Conservation (phyloP, 2,888 invertebrate species). For the Hirtodrosophila histrioides region DNA sequence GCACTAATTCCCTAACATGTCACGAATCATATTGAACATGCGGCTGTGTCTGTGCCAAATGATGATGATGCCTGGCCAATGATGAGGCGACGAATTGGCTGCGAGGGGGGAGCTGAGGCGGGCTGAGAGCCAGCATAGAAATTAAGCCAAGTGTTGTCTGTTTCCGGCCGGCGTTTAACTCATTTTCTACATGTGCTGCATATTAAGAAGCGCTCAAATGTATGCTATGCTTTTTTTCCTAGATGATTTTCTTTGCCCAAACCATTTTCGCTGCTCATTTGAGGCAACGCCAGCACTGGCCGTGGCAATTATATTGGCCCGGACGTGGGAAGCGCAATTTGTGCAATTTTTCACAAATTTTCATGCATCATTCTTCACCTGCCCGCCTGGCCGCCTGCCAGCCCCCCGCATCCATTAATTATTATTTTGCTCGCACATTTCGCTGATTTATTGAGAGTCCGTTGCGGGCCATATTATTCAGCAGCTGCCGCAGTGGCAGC, state of each 20-base stretch:
- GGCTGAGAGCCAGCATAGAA: conserved; percentile 52
- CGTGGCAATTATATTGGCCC: conserved; percentile 59
- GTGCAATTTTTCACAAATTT: conserved; percentile 78
- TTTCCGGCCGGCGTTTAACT: conserved; percentile 77
- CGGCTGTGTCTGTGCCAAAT: conserved; percentile 71
- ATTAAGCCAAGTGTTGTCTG: conserved; percentile 75
- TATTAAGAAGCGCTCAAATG: conserved; percentile 63
- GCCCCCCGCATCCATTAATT: conserved; percentile 55
- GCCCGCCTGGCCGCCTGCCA: not conserved
- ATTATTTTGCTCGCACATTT: conserved; percentile 76
- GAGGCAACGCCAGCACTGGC: conserved; percentile 31
- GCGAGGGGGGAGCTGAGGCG: not conserved
- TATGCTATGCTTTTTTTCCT: conserved; percentile 27
- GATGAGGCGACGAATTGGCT: conserved; percentile 34
- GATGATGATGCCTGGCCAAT: conserved; percentile 68
- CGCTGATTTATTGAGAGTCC: conserved; percentile 70
- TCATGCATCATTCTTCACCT: conserved; percentile 61
- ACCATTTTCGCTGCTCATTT: conserved; percentile 59
- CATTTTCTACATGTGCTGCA: conserved; percentile 83
- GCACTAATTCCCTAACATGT: conserved; percentile 82
- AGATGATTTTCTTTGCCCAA: not conserved
- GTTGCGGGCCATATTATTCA: conserved; percentile 45
- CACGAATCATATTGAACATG: conserved; percentile 83
- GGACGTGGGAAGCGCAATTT: conserved; percentile 57
- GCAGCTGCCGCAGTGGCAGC: conserved; percentile 25